A percentile compares a stretch with the other conserved stretches of the same genome.
Conservation (phyloP, 2,797 vertebrate genomes). For the Selene dorsalis region DNA sequence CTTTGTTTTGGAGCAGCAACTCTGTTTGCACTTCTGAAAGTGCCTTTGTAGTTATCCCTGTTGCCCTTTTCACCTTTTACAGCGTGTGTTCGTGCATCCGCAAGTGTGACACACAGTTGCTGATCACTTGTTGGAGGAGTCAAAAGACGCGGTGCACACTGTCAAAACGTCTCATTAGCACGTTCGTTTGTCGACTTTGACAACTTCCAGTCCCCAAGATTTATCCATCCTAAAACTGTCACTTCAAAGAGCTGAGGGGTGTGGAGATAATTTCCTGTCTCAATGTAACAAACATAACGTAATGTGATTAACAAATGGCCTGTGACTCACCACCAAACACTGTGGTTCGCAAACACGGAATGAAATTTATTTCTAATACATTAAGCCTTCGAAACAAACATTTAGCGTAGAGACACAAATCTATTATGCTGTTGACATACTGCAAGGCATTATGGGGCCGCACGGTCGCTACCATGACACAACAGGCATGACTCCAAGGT, state of each 20-base stretch:
- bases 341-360: too few species aligned
- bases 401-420: slow-evolving; percentile 22
- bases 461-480: slow-evolving; percentile 10
- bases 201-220: slow-evolving; percentile 59
- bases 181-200: slow-evolving; percentile 49
- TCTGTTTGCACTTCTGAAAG: slow-evolving; percentile 34
- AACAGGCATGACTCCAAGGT: slow-evolving; percentile 24
- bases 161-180: slow-evolving; percentile 66
- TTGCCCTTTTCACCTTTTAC: slow-evolving; percentile 61
- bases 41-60: slow-evolving; percentile 7
- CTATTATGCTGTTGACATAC: slow-evolving; percentile 29
- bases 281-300: not conserved
- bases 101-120: slow-evolving; percentile 24
- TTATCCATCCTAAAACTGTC: slow-evolving; percentile 51
- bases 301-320: too few species aligned
- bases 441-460: not conserved
- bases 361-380: too few species aligned
- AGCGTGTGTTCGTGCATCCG: not conserved
- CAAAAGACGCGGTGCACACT: slow-evolving; percentile 2
- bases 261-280: not conserved
- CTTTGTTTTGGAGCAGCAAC: not conserved
- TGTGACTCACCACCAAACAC: too few species aligned
- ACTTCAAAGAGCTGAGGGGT: slow-evolving; percentile 49
- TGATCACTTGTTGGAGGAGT: slow-evolving; percentile 51
- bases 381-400: too few species aligned